A percentile compares a stretch with the other conserved stretches of the same genome.
Evolutionary conservation across 2,113 vertebrate genomes (phyloP).

Genomic region (Dasyurus viverrinus): DNA sequence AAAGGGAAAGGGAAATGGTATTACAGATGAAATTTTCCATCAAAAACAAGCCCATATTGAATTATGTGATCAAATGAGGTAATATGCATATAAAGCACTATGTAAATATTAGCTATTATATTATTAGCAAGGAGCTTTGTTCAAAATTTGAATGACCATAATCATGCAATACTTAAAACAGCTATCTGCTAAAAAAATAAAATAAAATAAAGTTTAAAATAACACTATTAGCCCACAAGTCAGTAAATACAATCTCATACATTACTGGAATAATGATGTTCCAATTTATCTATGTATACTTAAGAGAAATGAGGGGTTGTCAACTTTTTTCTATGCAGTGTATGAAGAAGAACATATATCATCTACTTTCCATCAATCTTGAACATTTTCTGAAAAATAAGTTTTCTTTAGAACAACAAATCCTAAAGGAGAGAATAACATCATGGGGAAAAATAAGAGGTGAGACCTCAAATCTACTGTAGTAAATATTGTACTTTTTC

Average conservation of each 20-base stretch:
- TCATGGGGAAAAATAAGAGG: neutral
- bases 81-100: neutral
- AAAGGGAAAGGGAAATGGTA: constrained; percentile 36
- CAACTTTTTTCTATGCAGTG: constrained; percentile 57
- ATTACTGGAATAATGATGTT: neutral
- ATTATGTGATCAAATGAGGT: neutral
- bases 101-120: neutral
- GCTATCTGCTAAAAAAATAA: neutral
- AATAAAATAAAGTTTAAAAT: neutral
- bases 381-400: constrained; percentile 80
- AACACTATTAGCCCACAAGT: neutral
- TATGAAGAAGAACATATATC: constrained; percentile 76
- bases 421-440: constrained; percentile 35
- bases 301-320: constrained; percentile 7
- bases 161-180: neutral
- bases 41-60: constrained; percentile 18
- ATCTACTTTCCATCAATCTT: constrained; percentile 65
- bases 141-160: neutral
- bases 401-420: constrained; percentile 60
- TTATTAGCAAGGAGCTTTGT: neutral
- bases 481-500: constrained; percentile 6
- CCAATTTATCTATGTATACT: constrained; percentile 27
- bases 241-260: neutral
- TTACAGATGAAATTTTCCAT: neutral
- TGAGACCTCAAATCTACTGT: constrained; percentile 38